phyloP scores from a whole-genome alignment of 2,888 invertebrate genomes.

The Gymnocheta viridis region DNA sequence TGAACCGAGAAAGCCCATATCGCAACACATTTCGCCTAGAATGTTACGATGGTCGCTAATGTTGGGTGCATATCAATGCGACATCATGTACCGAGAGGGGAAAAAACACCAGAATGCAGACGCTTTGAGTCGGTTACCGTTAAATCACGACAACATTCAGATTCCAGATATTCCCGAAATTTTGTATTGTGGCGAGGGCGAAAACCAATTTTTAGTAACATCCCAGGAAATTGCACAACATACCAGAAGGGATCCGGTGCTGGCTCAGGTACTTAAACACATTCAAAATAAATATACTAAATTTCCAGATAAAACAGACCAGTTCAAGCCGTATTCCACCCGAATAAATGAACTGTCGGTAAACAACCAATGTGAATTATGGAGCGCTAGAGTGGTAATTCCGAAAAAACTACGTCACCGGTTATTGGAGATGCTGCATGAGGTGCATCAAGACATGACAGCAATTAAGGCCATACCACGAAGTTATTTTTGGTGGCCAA shows the following conservation, averaged over 20 bases:
- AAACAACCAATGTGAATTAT: slow-evolving; percentile 35
- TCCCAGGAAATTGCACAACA: slow-evolving; percentile 28
- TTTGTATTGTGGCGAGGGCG: slow-evolving; percentile 26
- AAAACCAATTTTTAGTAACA: slow-evolving; percentile 43
- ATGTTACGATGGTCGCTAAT: slow-evolving; percentile 42
- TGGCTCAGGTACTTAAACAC: slow-evolving; percentile 10
- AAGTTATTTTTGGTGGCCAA: slow-evolving; percentile 63
- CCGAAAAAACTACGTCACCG: background rate
- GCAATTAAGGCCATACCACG: slow-evolving; percentile 51
- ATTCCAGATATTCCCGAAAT: slow-evolving; percentile 37
- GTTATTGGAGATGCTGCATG: slow-evolving; percentile 21
- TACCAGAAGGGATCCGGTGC: slow-evolving; percentile 6
- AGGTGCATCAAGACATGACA: slow-evolving; percentile 43
- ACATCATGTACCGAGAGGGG: slow-evolving; percentile 15
- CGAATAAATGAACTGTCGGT: slow-evolving; percentile 40
- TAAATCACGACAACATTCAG: background rate
- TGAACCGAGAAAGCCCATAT: slow-evolving; percentile 7
- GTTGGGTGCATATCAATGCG: slow-evolving; percentile 34
- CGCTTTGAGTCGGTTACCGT: slow-evolving; percentile 43
- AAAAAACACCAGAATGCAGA: slow-evolving; percentile 42
- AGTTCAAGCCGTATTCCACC: slow-evolving; percentile 29
- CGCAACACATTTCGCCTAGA: slow-evolving; percentile 22
- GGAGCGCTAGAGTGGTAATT: slow-evolving; percentile 36
- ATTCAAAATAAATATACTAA: slow-evolving; percentile 18
- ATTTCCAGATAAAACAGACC: slow-evolving; percentile 32